Evolutionary conservation across 2,797 vertebrate genomes (phyloP), one percentile per base, ranked within the genome.

Genomic region (Fringilla coelebs): DNA sequence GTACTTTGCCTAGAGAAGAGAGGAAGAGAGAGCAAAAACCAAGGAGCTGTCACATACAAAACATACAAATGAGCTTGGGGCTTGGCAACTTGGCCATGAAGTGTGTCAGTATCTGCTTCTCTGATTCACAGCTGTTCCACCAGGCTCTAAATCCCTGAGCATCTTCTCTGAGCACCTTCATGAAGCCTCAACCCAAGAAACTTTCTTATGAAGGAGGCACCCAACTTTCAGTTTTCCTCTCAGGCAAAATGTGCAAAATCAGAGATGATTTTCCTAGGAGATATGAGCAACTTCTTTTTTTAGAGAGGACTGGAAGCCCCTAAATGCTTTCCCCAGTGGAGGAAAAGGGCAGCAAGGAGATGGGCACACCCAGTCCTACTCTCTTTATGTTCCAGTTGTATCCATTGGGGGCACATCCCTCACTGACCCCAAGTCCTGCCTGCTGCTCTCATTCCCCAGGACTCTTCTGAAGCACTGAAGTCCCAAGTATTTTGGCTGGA

Each of bases 361-460:
- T 11, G 17, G 68, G 12, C 0, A 0, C 15, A 49, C 11, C 6
- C 28, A 41, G 16, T 20, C 36, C 55, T 25, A 9, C 11, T 65
- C 11, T 11, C 4, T 45, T 54, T 43, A 12, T 13, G 52, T 14
- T 49, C 31, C 55, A 32, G 12, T 45, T 58, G 3, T n/a, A 21
- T 5, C 34, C 57, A 58, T 2, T 11, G 9, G 24, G 67, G 45
- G 24, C 9, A 22, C 1, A 1, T 8, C 13, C n/a, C 57, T 38
- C 51, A 28, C 17, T 54, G 45, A 41, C 7, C 29, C 13, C 0
- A 0, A 38, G 17, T 17, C 46, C 57, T 7, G 17, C 18, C 31
- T 29, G 6, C n/a, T 66, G 38, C 29, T 80, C 38, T 34, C 28
- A 28, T 25, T 51, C 17, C 11, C 22, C 57, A 51, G 10, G 2